phyloP scores from a whole-genome alignment of 2,888 invertebrate species.

The Syritta pipiens region DNA sequence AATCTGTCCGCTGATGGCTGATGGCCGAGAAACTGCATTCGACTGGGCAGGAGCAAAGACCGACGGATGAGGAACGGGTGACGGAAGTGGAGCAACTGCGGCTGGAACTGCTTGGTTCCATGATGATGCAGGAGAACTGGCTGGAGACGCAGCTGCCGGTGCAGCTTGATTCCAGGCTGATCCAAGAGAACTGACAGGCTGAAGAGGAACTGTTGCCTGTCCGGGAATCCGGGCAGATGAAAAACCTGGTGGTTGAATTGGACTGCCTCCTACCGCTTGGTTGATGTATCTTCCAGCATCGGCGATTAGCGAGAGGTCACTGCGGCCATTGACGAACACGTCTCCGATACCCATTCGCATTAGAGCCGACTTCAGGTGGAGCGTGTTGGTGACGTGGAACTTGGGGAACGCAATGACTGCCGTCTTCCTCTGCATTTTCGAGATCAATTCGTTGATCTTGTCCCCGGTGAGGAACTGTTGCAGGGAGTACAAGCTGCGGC shows the following conservation, averaged over 20 bases:
- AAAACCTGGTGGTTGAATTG: neutral
- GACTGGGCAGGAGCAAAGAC: too few relatives aligned
- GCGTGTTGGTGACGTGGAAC: slow-evolving; percentile 84
- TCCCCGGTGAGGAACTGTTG: slow-evolving; percentile 79
- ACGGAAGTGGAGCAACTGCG: too few relatives aligned
- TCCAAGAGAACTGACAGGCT: too few relatives aligned
- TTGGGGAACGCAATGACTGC: slow-evolving; percentile 84
- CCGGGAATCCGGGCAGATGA: too few relatives aligned
- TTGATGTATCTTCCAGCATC: neutral
- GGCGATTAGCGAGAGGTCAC: slow-evolving; percentile 86
- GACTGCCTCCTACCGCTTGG: neutral
- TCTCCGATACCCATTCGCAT: slow-evolving; percentile 82
- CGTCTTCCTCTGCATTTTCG: slow-evolving; percentile 76
- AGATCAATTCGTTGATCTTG: slow-evolving; percentile 78
- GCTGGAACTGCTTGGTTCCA: too few relatives aligned
- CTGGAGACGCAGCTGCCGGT: too few relatives aligned
- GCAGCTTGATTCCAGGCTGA: too few relatives aligned
- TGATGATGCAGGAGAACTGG: neutral
- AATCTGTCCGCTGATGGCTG: too few relatives aligned
- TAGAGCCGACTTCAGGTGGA: slow-evolving; percentile 82
- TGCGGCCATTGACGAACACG: slow-evolving; percentile 82
- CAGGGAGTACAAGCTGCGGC: slow-evolving; percentile 79
- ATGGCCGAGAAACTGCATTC: too few relatives aligned
- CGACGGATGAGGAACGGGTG: too few relatives aligned
- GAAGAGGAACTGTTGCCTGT: too few relatives aligned